phyloP scores from a whole-genome alignment of 2,113 vertebrate genomes.

The Chaenocephalus aceratus region DNA sequence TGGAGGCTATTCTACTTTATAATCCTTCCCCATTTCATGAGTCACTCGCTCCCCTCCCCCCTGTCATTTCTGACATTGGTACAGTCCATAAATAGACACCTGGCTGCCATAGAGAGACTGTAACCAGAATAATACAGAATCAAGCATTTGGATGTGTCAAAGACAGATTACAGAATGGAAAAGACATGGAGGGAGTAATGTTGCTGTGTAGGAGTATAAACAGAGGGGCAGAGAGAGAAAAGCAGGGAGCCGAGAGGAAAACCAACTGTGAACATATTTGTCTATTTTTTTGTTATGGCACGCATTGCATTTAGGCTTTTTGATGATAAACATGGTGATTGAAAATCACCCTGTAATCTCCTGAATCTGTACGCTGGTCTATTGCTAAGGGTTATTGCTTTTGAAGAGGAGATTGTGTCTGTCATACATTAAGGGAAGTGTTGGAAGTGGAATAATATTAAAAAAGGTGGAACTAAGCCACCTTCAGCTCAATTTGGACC shows the following conservation, averaged over 20 bases:
- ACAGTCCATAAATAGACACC: constrained; percentile 77
- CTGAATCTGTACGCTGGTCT: background rate
- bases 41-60: constrained; percentile 57
- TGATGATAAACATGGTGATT: background rate
- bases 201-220: constrained; percentile 3
- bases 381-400: constrained; percentile 9
- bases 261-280: background rate
- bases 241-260: background rate
- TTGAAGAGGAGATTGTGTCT: background rate
- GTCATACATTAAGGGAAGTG: background rate
- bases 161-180: constrained; percentile 18
- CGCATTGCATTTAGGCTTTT: background rate
- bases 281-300: background rate
- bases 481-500: background rate
- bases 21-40: constrained; percentile 75
- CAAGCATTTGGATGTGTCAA: constrained; percentile 36
- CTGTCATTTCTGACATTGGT: constrained; percentile 61
- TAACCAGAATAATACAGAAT: constrained; percentile 40
- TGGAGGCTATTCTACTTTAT: constrained; percentile 65
- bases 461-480: background rate
- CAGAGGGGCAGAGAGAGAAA: background rate
- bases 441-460: background rate
- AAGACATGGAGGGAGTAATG: background rate
- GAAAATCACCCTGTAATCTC: background rate
- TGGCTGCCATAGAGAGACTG: constrained; percentile 49